A percentile compares a stretch with the other conserved stretches of the same genome.
Conservation (phyloP, 2,113 vertebrate species). For the Xiphophorus maculatus region DNA sequence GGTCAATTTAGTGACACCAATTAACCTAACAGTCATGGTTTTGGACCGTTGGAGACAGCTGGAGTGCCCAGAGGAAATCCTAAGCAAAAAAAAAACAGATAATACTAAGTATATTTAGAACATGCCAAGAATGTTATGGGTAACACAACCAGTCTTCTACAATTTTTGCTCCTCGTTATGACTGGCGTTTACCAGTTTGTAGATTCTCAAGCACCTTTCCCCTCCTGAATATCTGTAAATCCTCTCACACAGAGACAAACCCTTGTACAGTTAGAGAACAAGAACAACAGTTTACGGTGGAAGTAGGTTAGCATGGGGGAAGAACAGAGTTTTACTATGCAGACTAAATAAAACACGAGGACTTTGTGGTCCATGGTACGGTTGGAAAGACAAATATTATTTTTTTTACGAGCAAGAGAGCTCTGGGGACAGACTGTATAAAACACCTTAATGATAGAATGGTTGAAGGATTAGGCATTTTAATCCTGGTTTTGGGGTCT, state of each 20-base stretch:
- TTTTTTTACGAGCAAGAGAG: slow-evolving; percentile 80
- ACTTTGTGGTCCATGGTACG: slow-evolving; percentile 82
- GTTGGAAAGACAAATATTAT: slow-evolving; percentile 86
- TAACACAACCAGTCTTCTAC: background rate
- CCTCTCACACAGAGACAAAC: slow-evolving; percentile 22
- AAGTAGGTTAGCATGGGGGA: slow-evolving; percentile 59
- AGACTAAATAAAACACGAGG: slow-evolving; percentile 80
- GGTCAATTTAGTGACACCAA: too few species aligned
- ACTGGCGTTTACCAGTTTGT: slow-evolving; percentile 24
- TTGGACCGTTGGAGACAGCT: too few species aligned
- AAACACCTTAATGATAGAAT: slow-evolving; percentile 80
- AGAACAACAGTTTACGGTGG: slow-evolving; percentile 58
- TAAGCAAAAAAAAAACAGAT: too few species aligned
- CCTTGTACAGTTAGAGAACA: slow-evolving; percentile 49
- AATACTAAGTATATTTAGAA: too few species aligned
- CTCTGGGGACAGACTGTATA: slow-evolving; percentile 69
- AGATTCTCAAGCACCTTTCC: slow-evolving; percentile 61
- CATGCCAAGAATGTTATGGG: too few species aligned
- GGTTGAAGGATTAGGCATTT: slow-evolving; percentile 81
- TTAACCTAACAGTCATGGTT: too few species aligned
- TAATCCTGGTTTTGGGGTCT: slow-evolving; percentile 57
- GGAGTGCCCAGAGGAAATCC: too few species aligned
- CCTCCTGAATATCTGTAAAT: slow-evolving; percentile 56
- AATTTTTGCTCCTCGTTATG: background rate
- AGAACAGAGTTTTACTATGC: slow-evolving; percentile 77